Evolutionary conservation across 1,140 invertebrate species (phyloP).

Genomic region (Lutraria rhynchaena): DNA sequence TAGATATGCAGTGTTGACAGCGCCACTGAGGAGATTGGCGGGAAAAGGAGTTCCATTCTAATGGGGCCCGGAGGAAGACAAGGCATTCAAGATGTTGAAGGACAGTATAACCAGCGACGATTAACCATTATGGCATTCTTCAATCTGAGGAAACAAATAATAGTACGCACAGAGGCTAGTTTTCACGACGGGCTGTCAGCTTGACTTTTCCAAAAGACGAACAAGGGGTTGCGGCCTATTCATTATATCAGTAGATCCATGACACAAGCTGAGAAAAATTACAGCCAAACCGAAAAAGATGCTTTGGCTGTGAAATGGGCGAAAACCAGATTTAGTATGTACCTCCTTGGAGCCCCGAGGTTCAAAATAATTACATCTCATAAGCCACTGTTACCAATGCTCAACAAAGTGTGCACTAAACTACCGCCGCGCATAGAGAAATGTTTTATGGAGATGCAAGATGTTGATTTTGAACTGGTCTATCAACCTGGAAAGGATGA

Average conservation of each 20-base stretch:
- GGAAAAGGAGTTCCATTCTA: conserved; percentile 58
- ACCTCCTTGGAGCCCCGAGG: conserved; percentile 64
- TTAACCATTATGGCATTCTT: conserved; percentile 60
- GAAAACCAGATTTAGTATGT: conserved; percentile 41
- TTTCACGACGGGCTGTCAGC: conserved; percentile 80
- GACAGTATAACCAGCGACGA: conserved; percentile 55
- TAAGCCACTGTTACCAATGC: conserved; percentile 57
- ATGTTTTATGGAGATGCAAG: conserved; percentile 59
- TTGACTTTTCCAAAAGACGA: conserved; percentile 72
- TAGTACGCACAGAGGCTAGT: conserved; percentile 81
- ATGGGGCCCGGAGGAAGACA: conserved; percentile 61
- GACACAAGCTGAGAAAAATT: conserved; percentile 75
- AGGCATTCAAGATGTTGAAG: conserved; percentile 67
- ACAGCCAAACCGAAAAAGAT: conserved; percentile 65
- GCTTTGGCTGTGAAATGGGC: conserved; percentile 59
- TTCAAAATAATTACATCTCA: conserved; percentile 62
- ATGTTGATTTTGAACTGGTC: conserved; percentile 52
- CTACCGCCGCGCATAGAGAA: conserved; percentile 47
- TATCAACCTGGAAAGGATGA: conserved; percentile 59
- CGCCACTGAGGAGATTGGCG: conserved; percentile 66
- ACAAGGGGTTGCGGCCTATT: conserved; percentile 68
- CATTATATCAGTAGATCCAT: conserved; percentile 80
- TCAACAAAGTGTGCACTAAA: conserved; percentile 41
- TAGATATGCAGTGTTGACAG: conserved; percentile 64
- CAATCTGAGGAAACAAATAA: conserved; percentile 66